Base-by-base conservation (phyloP, 1,140 invertebrate species). In the Procambarus virginalis region DNA sequence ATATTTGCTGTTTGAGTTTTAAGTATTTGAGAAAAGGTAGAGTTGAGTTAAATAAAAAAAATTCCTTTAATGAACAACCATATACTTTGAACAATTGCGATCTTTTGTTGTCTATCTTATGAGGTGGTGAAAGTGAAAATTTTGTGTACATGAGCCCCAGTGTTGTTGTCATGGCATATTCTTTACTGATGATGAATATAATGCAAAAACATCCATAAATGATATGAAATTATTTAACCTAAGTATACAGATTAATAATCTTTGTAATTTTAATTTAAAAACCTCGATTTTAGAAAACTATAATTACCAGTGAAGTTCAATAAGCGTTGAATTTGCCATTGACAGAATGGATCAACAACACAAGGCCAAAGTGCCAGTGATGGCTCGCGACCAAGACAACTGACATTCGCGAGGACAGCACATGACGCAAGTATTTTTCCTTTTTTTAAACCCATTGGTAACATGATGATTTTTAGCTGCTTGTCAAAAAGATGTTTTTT, bases 351-450 rank as follows among this genome's bases (percentile, higher is more conserved):
- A 84, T 89, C 88, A 84, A 84, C 88, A 89, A 84, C 88, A 84
- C 80, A 84, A 89, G 88, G 88, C 88, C 88, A 89, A 89, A 89
- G 80, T 89, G 88, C 88, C 88, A 84, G 88, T 89, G 88, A 89
- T 60, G 82, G 88, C 88, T 89, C 88, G 88, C 88, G 88, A 89
- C 88, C 88, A 75, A 84, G 88, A 89, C 88, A 89, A 89, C 88
- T 89, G 88, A 89, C 88, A 48, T 89, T 89, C 88, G 88, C 88
- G 76, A 89, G 88, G 88, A 89, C 88, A 82, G 88, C 88, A 77
- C 88, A 89, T 84, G 88, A 89, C 82, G 88, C 88, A 89, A 89
- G 88, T 89, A 89, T 89, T 89, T 89, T 89, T 89, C 88, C 88
- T 89, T 89, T 89, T 34, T 89, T 89, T 89, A 81, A 84, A 77